These are phyloP conservation scores for Amphibalanus amphitrite DNA, from an alignment of 1,140 invertebrate genomes.

Conservation along the genomic window DNA sequence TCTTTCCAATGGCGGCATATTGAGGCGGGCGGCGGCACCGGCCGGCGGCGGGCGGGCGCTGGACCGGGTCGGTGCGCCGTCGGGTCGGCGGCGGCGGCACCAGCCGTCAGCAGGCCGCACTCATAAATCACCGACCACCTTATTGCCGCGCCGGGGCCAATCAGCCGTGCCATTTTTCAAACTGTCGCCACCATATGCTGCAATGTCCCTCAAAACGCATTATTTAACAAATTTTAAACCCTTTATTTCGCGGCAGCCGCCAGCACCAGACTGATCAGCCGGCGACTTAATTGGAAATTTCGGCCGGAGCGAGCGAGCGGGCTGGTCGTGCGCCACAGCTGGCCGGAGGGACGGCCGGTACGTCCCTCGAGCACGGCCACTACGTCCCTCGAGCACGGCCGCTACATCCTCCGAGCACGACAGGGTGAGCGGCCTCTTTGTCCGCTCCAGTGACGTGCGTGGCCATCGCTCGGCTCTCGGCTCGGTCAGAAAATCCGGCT, in stretches of 20 bases:
- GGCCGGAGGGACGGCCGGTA: too few relatives aligned
- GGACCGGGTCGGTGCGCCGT: too few relatives aligned
- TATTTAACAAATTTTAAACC: background rate
- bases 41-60: too few relatives aligned
- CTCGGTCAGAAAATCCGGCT: too few relatives aligned
- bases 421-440: too few relatives aligned
- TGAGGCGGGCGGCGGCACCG: too few relatives aligned
- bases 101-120: background rate
- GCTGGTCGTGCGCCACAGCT: background rate
- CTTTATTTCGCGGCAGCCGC: background rate
- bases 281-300: background rate
- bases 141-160: background rate
- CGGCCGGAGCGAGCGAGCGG: too few relatives aligned
- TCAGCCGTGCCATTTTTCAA: background rate
- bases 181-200: background rate
- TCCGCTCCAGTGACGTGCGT: too few relatives aligned
- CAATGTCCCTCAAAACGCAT: constrained; percentile 1
- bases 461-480: too few relatives aligned
- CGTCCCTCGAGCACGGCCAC: too few relatives aligned
- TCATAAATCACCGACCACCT: background rate
- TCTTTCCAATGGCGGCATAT: background rate
- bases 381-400: too few relatives aligned
- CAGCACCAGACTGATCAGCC: background rate
- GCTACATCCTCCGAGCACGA: too few relatives aligned
- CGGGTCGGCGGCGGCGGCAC: background rate